Percentiles rank a stretch among this genome's conserved stretches.
Conservation (phyloP, 2,888 invertebrate genomes). For the Machimus rusticus region DNA sequence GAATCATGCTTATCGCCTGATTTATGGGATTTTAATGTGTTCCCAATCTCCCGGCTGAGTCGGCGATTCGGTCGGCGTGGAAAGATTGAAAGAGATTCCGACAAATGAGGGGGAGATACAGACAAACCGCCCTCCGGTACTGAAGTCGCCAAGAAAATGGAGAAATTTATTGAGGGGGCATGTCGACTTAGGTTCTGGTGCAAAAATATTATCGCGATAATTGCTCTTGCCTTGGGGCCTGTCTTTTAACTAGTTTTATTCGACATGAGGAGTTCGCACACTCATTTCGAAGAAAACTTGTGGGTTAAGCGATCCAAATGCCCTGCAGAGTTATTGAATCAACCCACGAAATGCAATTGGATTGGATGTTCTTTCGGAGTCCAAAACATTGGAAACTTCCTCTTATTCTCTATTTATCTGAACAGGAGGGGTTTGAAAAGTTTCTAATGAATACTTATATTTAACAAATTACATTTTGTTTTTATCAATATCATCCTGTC, state of each 20-base stretch:
- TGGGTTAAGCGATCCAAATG: conserved; percentile 5
- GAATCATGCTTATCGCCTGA: conserved; percentile 64
- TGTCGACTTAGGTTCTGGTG: conserved; percentile 38
- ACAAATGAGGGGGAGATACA: conserved; percentile 48
- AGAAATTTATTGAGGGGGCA: conserved; percentile 47
- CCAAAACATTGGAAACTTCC: neutral
- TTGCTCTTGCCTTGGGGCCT: conserved; percentile 35
- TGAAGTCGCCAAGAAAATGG: conserved; percentile 32
- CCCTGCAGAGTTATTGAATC: neutral
- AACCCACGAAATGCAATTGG: neutral
- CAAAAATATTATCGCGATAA: conserved; percentile 47
- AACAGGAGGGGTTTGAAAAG: neutral
- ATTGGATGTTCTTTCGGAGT: neutral
- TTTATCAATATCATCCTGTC: too few species aligned
- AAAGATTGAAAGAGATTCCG: conserved; percentile 49
- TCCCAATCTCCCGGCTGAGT: conserved; percentile 58
- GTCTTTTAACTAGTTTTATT: conserved; percentile 8
- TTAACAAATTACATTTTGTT: too few species aligned
- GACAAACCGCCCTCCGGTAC: conserved; percentile 45
- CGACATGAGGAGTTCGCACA: neutral
- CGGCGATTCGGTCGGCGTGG: conserved; percentile 34
- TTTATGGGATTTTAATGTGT: conserved; percentile 64
- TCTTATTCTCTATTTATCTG: neutral
- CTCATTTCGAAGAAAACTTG: neutral
- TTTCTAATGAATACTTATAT: too few species aligned